phyloP scores from a whole-genome alignment of 2,113 vertebrate genomes.

The Danionella cerebrum region DNA sequence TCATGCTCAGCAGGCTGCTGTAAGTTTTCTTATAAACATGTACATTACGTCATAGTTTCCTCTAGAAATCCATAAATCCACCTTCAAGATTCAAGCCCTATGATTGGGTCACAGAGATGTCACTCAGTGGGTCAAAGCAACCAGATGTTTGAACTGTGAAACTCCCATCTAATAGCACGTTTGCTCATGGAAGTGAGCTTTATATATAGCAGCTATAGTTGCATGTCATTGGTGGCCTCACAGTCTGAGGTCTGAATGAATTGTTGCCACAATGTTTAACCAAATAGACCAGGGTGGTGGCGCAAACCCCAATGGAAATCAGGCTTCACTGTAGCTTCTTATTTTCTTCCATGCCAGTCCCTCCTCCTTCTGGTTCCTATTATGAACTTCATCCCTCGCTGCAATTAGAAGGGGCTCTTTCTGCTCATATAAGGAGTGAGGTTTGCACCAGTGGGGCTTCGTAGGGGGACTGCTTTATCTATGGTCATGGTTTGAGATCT shows the following conservation, averaged over 20 bases:
- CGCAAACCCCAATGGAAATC: not conserved
- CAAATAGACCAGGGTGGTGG: conserved; percentile 31
- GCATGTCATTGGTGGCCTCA: conserved; percentile 27
- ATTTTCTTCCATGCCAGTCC: conserved; percentile 8
- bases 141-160: conserved; percentile 9
- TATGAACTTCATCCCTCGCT: conserved; percentile 16
- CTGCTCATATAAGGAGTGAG: not conserved
- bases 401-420: not conserved
- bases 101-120: not conserved
- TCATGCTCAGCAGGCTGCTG: not conserved
- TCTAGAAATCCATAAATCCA: not conserved
- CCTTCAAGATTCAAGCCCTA: not conserved
- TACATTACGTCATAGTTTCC: conserved; percentile 2
- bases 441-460: not conserved
- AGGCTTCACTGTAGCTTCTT: not conserved
- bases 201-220: conserved; percentile 32
- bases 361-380: conserved; percentile 31
- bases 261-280: conserved; percentile 23
- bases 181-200: conserved; percentile 20
- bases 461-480: not conserved
- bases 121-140: conserved; percentile 4
- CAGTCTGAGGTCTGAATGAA: conserved; percentile 26
- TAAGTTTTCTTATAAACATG: not conserved
- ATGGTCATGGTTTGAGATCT: not conserved
- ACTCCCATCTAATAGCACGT: conserved; percentile 25